phyloP scores from a whole-genome alignment of 2,113 vertebrate species.

The Tricholaema leucomelas region DNA sequence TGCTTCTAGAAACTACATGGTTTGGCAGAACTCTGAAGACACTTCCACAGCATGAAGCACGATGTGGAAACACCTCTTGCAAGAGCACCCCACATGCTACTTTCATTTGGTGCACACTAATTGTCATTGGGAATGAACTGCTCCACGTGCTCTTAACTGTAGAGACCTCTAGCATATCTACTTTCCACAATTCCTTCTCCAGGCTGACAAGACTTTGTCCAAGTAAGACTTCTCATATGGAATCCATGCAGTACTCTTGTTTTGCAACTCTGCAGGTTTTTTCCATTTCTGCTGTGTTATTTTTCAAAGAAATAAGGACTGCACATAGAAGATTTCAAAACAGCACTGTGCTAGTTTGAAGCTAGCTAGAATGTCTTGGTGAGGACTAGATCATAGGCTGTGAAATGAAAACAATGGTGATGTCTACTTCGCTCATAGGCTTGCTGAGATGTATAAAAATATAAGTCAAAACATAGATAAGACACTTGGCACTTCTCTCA shows the following conservation, averaged over 20 bases:
- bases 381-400: too few relatives aligned
- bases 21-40: background rate
- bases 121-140: accelerated
- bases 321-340: background rate
- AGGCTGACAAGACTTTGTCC: background rate
- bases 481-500: too few relatives aligned
- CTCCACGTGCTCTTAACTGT: background rate
- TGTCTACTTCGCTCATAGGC: too few relatives aligned
- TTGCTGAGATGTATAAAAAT: too few relatives aligned
- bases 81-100: background rate
- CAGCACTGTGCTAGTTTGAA: too few relatives aligned
- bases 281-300: background rate
- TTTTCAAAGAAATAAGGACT: background rate
- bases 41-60: background rate
- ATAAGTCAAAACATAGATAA: too few relatives aligned
- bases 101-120: background rate
- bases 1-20: background rate
- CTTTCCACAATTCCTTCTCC: background rate
- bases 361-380: too few relatives aligned
- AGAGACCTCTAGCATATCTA: background rate
- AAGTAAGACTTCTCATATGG: background rate
- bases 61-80: background rate
- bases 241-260: background rate
- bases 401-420: too few relatives aligned
- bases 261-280: background rate